These are phyloP conservation scores for Rhinichthys klamathensis DNA, from an alignment of 2,113 vertebrate genomes.

Conservation along the genomic window DNA sequence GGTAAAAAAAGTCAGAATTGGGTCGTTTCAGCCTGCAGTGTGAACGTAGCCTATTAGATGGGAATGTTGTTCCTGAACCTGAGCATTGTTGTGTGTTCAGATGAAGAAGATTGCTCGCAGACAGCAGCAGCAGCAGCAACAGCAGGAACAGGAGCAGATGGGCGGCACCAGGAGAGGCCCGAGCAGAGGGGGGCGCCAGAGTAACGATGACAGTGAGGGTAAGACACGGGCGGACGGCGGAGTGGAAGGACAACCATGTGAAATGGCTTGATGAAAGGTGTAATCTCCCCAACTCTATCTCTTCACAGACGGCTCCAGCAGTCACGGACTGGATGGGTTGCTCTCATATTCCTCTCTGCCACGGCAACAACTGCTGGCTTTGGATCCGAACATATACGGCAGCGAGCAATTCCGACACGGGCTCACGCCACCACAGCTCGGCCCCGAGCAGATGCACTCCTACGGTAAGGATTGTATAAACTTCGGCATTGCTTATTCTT, in stretches of 20 bases:
- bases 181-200: constrained; percentile 81
- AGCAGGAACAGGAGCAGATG: constrained; percentile 85
- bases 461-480: constrained; percentile 76
- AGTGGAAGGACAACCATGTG: background rate
- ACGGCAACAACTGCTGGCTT: constrained; percentile 82
- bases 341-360: constrained; percentile 82
- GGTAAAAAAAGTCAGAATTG: no score
- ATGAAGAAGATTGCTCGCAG: constrained; percentile 93
- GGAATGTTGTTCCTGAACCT: background rate
- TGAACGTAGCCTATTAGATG: no score
- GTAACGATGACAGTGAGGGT: constrained; percentile 89
- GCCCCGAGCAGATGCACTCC: constrained; percentile 83
- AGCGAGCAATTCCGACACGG: constrained; percentile 84
- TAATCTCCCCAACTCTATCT: constrained; percentile 11
- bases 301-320: constrained; percentile 79
- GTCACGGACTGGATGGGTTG: constrained; percentile 84
- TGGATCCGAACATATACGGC: constrained; percentile 85
- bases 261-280: constrained; percentile 9
- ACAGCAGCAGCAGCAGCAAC: constrained; percentile 83
- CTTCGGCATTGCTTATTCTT: background rate
- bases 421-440: constrained; percentile 85
- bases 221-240: constrained; percentile 42
- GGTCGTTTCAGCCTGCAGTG: no score
- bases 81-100: constrained; percentile 64
- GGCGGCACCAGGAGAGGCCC: constrained; percentile 77